Base-by-base conservation (phyloP, 2,888 invertebrate genomes). In the Mycogona germanica region DNA sequence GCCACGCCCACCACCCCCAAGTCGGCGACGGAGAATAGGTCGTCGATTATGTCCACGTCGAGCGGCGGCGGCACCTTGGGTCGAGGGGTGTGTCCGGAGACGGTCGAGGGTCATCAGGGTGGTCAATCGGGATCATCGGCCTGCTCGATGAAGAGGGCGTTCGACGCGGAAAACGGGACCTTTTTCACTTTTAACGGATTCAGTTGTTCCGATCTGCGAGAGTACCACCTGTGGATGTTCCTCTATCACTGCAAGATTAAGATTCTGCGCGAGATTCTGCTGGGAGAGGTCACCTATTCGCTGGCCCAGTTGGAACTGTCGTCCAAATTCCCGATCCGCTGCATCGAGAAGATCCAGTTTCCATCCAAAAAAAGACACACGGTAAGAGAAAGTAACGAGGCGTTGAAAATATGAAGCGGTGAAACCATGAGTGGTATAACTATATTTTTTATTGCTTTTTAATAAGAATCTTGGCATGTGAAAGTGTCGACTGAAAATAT, bases 241-340 rank as follows among this genome's bases (percentile, higher is more conserved):
- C 17, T 51, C 23, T 51, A 42, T 23, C 21, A 51, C 17, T n/a
- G 17, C 9, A 51, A 51, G 26, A 42, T 42, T 42, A 42, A 41
- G 14, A 51, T n/a, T 19, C 23, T 51, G 17, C 21, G 42, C n/a
- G 51, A 51, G 14, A 51, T 42, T 17, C 51, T 23, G n/a, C 35
- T 51, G 7, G 51, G 42, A 23, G 29, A 51, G 21, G 6, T 37
- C 2, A 4, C 5, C 9, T 51, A 23, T 32, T 26, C 51, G 5
- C 26, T 51, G 26, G 41, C 51, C 9, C 51, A 51, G 23, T 14
- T 41, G 19, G 51, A 51, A 42, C 5, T 51, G 42, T 37, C 14
- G 4, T 23, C 51, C 5, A 42, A 28, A 2, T 12, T 29, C 2
- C 26, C 51, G 17, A 32, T 51, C 7, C 41, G 30, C 21, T 42